Evolutionary conservation across 2,797 vertebrate species (phyloP), one percentile per base, ranked within the genome.

Genomic region (Acanthiza pusilla): DNA sequence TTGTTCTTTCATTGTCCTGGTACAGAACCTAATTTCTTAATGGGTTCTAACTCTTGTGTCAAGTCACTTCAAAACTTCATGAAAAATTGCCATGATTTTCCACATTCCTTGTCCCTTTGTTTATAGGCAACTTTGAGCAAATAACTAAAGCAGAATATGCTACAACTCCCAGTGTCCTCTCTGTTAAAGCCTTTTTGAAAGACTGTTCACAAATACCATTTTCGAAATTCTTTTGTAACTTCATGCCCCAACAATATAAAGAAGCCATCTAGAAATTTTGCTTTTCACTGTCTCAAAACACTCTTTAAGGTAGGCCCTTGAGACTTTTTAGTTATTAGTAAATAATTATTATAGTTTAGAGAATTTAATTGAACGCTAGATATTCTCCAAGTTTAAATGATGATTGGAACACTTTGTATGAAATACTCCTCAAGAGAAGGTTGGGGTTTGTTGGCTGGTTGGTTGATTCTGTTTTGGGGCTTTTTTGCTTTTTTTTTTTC

Each of bases 361-460:
- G 9, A 82, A 78, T 4, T 78, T 2, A 55, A 22, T 45, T 25
- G 9, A 74, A 42, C 10, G 2, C 2, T 76, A 51, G 22, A 38
- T 71, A 51, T 77, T 71, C 10, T 80, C 14, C 40, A 74, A 7
- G 4, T 58, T 74, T 76, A 76, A 85, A 51, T 34, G 13, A 80
- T 22, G 20, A 58, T 21, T 74, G 45, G 34, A 75, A 7, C 7
- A n/a, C 7, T 82, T 57, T 40, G 4, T 57, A 25, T 87, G 45
- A 81, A 86, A 87, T 32, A 14, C 11, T 51, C 8, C n/a, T 72
- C 18, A 53, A 86, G 20, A 51, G 22, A 55, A 68, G 4, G 1
- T 2, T 29, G 20, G 10, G 18, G 3, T 1, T 0, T 63, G 36
- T 81, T 36, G 3, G 0, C 75, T 30, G 10, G 0, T 42, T 34